A percentile compares a stretch with the other conserved stretches of the same genome.
phyloP scores from a whole-genome alignment of 2,113 vertebrate genomes.

The Cinclus cinclus region DNA sequence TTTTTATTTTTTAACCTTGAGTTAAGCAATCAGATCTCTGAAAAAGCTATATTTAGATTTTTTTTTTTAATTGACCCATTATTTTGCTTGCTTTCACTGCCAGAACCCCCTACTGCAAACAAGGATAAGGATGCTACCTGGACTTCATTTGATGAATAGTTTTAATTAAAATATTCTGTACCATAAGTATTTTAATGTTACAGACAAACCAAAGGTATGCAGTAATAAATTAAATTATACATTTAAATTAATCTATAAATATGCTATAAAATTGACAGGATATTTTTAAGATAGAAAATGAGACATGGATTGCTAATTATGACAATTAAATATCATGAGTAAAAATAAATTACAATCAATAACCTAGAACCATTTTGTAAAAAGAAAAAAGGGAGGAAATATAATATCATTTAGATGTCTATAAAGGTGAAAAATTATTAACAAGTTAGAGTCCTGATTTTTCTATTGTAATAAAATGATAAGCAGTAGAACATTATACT shows the following conservation, averaged over 20 bases:
- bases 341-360: constrained; percentile 83
- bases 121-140: constrained; percentile 81
- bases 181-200: constrained; percentile 87
- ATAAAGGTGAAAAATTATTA: constrained; percentile 67
- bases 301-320: constrained; percentile 77
- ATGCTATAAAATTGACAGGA: constrained; percentile 79
- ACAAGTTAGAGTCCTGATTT: constrained; percentile 55
- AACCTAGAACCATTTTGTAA: constrained; percentile 69
- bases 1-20: background rate
- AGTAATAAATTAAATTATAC: constrained; percentile 81
- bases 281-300: constrained; percentile 74
- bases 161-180: constrained; percentile 89
- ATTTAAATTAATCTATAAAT: constrained; percentile 86
- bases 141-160: constrained; percentile 84
- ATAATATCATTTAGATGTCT: constrained; percentile 70
- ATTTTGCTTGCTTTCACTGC: constrained; percentile 78
- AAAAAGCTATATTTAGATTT: constrained; percentile 77
- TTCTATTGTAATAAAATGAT: constrained; percentile 45
- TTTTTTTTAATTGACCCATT: constrained; percentile 84
- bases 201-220: constrained; percentile 82
- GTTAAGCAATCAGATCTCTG: constrained; percentile 69
- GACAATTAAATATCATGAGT: constrained; percentile 78
- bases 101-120: constrained; percentile 79
- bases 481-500: constrained; percentile 40
- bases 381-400: constrained; percentile 60